Evolutionary conservation across 2,888 invertebrate species (phyloP).

Genomic region (Trichacis sp.): DNA sequence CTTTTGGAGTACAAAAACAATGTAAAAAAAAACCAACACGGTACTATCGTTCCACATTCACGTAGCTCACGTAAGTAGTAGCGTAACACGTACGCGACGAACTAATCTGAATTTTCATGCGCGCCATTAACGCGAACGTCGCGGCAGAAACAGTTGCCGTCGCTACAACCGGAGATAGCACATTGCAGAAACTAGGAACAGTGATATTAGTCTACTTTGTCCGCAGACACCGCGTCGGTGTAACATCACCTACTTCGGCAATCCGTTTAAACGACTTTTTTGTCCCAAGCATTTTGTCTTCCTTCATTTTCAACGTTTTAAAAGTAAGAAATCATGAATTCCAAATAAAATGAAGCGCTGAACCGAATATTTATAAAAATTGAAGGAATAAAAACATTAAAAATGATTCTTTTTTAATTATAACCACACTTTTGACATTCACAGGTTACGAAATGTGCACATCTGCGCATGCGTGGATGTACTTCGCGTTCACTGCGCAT

Average conservation of each 20-base stretch:
- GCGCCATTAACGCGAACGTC: conserved; percentile 35
- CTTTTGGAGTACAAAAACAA: too few relatives aligned
- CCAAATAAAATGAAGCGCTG: too few relatives aligned
- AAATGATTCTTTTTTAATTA: too few relatives aligned
- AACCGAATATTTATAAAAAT: too few relatives aligned
- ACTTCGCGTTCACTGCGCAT: too few relatives aligned
- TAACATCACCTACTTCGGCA: conserved; percentile 6
- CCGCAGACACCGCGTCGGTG: conserved; percentile 6
- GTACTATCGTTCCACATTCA: conserved; percentile 26
- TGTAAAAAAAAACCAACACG: not conserved
- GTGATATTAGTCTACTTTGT: conserved; percentile 29
- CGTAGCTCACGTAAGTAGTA: conserved; percentile 24
- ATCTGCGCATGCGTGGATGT: too few relatives aligned
- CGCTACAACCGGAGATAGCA: conserved; percentile 31
- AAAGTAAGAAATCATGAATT: too few relatives aligned
- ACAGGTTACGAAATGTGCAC: too few relatives aligned
- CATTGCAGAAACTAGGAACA: conserved; percentile 26
- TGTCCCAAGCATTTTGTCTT: not conserved
- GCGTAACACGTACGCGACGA: conserved; percentile 27
- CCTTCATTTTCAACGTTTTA: too few relatives aligned
- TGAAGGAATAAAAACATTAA: too few relatives aligned
- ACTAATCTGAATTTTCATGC: conserved; percentile 40
- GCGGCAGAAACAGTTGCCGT: conserved; percentile 28
- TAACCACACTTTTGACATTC: too few relatives aligned
- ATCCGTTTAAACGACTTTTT: not conserved